Evolutionary conservation across 2,797 vertebrate species (phyloP), one percentile per base, ranked within the genome.

Genomic region (Neoniphon sammara): DNA sequence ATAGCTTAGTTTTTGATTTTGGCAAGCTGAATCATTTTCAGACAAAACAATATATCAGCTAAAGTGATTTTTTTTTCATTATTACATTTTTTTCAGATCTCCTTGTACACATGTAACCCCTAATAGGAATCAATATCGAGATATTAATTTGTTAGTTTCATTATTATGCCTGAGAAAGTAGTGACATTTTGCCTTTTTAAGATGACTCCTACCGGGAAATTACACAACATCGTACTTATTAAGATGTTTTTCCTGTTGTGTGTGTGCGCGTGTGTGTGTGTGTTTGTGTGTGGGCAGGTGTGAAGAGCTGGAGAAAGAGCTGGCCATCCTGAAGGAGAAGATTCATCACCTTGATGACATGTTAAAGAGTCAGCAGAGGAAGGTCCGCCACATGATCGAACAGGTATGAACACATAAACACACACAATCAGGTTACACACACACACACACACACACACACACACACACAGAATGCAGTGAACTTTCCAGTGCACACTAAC

Each of bases 381-480:
- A 98, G 91, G 95, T 98, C 17, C 94, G 97, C 23, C 95, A 96
- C 73, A 99, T 98, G 97, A 98, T 98, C 0, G 96, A 98, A 87
- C 97, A 99, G 96, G 97, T 98, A 71, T 60, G 20, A 56, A 68
- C 23, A 44, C 64, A 42, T 30, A 77, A 20, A 66, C 9, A 9
- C 53, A 68, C 68, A 58, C 54, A 60, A 31, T 65, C 61, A 68
- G 27, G 34, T n/a, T 53, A 27, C 21, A 49, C 14, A 50, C 67
- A 52, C 42, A 18, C 21, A 17, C 25, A 31, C 34, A 30, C 25
- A 54, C 7, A 58, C 44, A 39, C 66, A 34, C n/a, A 66, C 23
- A 46, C 60, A 64, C 53, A 69, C 31, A 58, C 59, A 59, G 31
- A 49, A 55, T 47, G 44, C 44, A 83, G 66, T 62, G 36, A 47